A percentile compares a stretch with the other conserved stretches of the same genome.
phyloP scores from a whole-genome alignment of 2,113 vertebrate species.

The Pao palembangensis region DNA sequence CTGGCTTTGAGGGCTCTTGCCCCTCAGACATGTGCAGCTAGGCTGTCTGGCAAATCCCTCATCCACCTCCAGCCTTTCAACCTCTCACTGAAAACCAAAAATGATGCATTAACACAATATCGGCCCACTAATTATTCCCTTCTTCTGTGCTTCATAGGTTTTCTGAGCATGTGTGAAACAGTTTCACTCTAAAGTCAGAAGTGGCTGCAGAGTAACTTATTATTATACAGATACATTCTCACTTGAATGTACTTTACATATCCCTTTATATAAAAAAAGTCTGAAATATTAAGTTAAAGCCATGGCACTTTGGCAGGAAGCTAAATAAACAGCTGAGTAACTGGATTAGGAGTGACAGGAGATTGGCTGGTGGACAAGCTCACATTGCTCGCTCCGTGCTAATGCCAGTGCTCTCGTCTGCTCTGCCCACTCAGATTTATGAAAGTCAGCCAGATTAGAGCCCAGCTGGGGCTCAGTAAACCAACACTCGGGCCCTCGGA shows the following conservation, averaged over 20 bases:
- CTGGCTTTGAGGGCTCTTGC: constrained; percentile 50
- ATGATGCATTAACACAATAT: constrained; percentile 37
- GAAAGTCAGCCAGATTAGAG: constrained; percentile 62
- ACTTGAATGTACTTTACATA: background rate
- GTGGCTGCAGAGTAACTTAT: constrained; percentile 6
- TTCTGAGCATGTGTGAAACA: constrained; percentile 23
- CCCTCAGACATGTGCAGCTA: constrained; percentile 35
- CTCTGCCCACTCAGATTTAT: constrained; percentile 59
- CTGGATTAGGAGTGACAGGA: constrained; percentile 50
- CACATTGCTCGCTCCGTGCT: constrained; percentile 35
- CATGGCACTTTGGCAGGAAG: constrained; percentile 35
- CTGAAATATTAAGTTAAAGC: constrained; percentile 15
- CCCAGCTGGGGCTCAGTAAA: constrained; percentile 64
- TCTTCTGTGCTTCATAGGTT: constrained; percentile 26
- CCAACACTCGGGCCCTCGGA: constrained; percentile 41
- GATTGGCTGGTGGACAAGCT: constrained; percentile 47
- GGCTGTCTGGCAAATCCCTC: constrained; percentile 28
- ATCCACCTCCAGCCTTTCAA: constrained; percentile 34
- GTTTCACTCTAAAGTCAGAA: constrained; percentile 19
- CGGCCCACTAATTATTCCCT: constrained; percentile 12
- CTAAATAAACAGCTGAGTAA: constrained; percentile 51
- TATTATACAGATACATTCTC: too few relatives aligned
- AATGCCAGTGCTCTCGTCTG: constrained; percentile 34
- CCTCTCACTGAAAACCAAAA: constrained; percentile 8
- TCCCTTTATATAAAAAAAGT: background rate